Conservation (phyloP, 1,140 invertebrate genomes). For the Rhopalosiphum maidis region DNA sequence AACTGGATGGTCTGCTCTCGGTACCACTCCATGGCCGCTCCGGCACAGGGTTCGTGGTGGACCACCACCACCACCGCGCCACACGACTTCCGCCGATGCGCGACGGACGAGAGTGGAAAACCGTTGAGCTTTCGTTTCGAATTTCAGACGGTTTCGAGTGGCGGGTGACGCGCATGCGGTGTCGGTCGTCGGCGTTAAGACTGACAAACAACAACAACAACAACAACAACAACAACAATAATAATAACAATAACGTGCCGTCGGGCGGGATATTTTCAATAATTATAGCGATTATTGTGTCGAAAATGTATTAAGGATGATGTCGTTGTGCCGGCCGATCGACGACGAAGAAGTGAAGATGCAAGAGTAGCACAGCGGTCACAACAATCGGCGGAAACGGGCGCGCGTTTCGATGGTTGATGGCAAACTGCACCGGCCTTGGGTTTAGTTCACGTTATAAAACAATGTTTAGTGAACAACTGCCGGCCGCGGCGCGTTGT, state of each 20-base stretch:
- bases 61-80: background rate
- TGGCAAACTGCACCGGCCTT: slow-evolving; percentile 50
- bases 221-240: background rate
- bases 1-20: slow-evolving; percentile 51
- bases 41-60: background rate
- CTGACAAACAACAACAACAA: background rate
- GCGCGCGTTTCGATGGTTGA: slow-evolving; percentile 43
- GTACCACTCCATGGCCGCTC: slow-evolving; percentile 38
- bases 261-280: background rate
- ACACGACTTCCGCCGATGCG: background rate
- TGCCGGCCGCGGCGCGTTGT: slow-evolving; percentile 53
- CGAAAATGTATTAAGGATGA: background rate
- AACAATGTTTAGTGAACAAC: slow-evolving; percentile 55
- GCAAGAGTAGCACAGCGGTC: background rate
- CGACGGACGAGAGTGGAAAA: background rate
- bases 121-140: background rate
- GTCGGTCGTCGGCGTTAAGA: background rate
- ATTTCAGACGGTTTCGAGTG: background rate
- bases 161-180: background rate
- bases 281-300: background rate
- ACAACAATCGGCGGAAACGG: background rate
- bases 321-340: background rate
- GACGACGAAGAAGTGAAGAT: background rate
- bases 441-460: slow-evolving; percentile 56
- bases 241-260: background rate